Percentiles rank a stretch among this genome's conserved stretches.
These are phyloP conservation scores for Brachirus orientalis DNA, from an alignment of 2,113 vertebrate genomes.

Conservation along the genomic window DNA sequence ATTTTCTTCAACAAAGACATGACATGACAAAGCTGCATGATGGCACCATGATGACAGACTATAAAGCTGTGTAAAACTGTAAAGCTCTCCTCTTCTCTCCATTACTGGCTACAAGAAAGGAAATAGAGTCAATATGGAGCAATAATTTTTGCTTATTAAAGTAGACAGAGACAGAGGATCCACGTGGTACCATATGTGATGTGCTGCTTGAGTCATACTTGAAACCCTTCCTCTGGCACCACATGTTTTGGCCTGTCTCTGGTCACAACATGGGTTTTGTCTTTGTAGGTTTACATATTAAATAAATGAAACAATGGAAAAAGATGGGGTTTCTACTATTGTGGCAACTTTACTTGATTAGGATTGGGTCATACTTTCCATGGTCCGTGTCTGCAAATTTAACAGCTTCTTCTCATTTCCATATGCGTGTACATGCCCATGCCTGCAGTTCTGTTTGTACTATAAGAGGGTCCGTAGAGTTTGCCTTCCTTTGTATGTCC, in stretches of 20 bases:
- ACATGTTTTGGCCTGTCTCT: constrained; percentile 11
- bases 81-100: not conserved
- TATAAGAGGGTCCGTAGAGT: too few relatives aligned
- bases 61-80: constrained; percentile 3
- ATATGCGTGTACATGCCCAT: too few relatives aligned
- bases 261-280: constrained; percentile 2
- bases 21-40: not conserved
- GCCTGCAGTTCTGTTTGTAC: too few relatives aligned
- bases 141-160: constrained; percentile 20
- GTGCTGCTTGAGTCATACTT: constrained; percentile 13
- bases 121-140: constrained; percentile 36
- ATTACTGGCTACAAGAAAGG: constrained; percentile 33
- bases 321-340: not conserved
- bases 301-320: not conserved
- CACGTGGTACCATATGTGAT: constrained; percentile 24
- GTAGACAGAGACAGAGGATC: constrained; percentile 18
- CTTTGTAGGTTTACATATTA: not conserved
- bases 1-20: not conserved
- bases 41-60: not conserved
- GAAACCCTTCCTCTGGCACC: constrained; percentile 16
- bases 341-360: constrained; percentile 4
- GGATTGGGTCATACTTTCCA: too few relatives aligned
- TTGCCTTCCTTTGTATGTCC: too few relatives aligned
- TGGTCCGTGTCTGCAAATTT: too few relatives aligned
- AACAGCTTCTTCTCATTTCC: too few relatives aligned